A percentile compares a stretch with the other conserved stretches of the same genome.
These are phyloP conservation scores for Vulpes vulpes DNA, from an alignment of 2,113 vertebrate genomes.

Conservation along the genomic window DNA sequence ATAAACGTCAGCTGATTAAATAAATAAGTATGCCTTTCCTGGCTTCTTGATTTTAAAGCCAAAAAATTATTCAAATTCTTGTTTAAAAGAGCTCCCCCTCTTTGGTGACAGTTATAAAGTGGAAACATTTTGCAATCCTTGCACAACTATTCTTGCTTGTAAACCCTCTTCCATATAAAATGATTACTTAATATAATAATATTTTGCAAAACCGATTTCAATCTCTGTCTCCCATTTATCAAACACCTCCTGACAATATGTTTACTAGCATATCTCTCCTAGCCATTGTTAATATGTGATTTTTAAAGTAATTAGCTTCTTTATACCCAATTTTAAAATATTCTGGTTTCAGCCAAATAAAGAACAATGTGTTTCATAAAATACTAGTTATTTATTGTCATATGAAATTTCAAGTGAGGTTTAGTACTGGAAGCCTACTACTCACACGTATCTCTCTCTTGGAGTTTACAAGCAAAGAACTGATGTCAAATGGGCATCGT, in stretches of 20 bases:
- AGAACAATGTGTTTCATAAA: background rate
- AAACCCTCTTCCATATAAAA: conserved; percentile 13
- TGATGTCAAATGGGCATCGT: background rate
- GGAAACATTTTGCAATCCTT: conserved; percentile 17
- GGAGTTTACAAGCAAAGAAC: background rate
- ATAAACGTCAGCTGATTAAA: background rate
- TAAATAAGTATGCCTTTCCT: background rate
- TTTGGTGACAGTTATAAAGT: background rate
- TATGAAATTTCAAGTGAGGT: background rate
- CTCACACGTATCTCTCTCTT: background rate
- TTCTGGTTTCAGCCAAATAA: background rate
- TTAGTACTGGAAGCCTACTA: background rate
- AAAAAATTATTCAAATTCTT: background rate
- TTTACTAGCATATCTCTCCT: background rate
- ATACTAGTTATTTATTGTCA: background rate
- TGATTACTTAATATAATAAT: background rate
- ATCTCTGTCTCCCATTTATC: background rate
- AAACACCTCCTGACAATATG: background rate
- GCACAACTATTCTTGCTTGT: background rate
- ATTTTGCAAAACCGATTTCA: background rate
- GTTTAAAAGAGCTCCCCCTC: background rate
- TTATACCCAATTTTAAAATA: background rate
- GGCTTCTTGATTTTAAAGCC: background rate
- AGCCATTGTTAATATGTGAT: background rate
- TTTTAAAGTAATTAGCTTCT: background rate